These are phyloP conservation scores for Saimiri boliviensis DNA, from an alignment of 2,113 vertebrate genomes.

Conservation along the genomic window DNA sequence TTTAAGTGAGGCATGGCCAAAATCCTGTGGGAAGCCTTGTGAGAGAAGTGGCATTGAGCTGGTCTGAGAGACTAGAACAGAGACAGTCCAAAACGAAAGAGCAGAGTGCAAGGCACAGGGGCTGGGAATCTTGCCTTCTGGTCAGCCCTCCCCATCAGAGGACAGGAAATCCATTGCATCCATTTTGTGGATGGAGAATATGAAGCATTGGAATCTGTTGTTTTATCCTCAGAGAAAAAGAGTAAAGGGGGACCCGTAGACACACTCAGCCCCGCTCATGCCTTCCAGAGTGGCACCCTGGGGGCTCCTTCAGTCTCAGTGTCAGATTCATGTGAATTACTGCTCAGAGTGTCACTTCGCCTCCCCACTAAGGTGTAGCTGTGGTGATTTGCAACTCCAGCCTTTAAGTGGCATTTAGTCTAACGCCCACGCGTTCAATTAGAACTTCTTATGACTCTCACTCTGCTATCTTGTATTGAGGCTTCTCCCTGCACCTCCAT, in stretches of 20 bases:
- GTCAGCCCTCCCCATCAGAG: neutral
- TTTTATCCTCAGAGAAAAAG: neutral
- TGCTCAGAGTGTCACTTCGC: slow-evolving; percentile 28
- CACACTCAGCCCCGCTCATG: neutral
- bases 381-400: slow-evolving; percentile 61
- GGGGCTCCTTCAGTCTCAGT: slow-evolving; percentile 43
- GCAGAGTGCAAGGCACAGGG: neutral
- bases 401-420: slow-evolving; percentile 71
- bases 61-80: neutral
- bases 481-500: slow-evolving; percentile 39
- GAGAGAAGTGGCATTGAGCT: neutral
- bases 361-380: slow-evolving; percentile 50
- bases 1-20: neutral
- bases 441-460: neutral
- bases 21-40: neutral
- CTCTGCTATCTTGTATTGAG: neutral
- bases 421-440: slow-evolving; percentile 63
- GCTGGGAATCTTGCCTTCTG: neutral
- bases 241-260: fast-evolving
- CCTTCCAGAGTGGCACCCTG: neutral
- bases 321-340: slow-evolving; percentile 59
- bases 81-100: neutral
- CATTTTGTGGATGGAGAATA: neutral
- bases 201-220: neutral
- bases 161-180: neutral